These are phyloP conservation scores for Zootoca vivipara DNA, from an alignment of 2,113 vertebrate genomes.

Conservation along the genomic window DNA sequence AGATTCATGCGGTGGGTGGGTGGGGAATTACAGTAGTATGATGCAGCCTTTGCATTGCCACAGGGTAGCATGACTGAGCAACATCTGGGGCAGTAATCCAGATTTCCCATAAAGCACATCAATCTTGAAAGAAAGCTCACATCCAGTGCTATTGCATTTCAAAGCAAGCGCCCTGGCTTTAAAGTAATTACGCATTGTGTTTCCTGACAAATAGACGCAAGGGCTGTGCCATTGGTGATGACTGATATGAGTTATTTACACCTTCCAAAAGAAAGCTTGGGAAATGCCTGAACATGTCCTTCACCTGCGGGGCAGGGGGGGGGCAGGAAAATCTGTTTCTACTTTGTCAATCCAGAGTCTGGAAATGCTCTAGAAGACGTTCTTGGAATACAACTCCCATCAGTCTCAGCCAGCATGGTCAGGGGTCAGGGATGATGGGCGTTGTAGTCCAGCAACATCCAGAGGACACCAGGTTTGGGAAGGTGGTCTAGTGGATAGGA, in stretches of 20 bases:
- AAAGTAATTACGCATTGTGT: slow-evolving; percentile 11
- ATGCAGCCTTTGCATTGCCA: background rate
- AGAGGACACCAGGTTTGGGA: too few species aligned
- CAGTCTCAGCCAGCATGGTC: too few species aligned
- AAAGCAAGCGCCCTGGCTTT: slow-evolving; percentile 14
- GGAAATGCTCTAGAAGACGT: background rate
- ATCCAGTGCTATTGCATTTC: slow-evolving; percentile 5
- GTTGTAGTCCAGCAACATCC: too few species aligned
- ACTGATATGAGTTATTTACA: slow-evolving; percentile 22
- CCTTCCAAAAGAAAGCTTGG: background rate
- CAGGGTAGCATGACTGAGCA: background rate
- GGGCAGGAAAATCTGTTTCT: background rate
- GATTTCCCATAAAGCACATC: background rate
- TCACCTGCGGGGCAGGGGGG: background rate
- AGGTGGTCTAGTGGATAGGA: background rate
- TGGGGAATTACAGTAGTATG: background rate
- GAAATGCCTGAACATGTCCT: slow-evolving; percentile 13
- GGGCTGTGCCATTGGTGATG: slow-evolving; percentile 6
- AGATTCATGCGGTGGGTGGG: too few species aligned
- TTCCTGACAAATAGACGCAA: slow-evolving; percentile 7
- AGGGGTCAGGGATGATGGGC: too few species aligned
- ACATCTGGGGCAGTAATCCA: background rate
- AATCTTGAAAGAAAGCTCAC: slow-evolving; percentile 4
- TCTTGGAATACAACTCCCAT: too few species aligned
- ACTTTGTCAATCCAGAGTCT: background rate